Evolutionary conservation across 1,140 invertebrate species (phyloP), one percentile per base, ranked within the genome.

Genomic region (Dendroctonus ponderosae): DNA sequence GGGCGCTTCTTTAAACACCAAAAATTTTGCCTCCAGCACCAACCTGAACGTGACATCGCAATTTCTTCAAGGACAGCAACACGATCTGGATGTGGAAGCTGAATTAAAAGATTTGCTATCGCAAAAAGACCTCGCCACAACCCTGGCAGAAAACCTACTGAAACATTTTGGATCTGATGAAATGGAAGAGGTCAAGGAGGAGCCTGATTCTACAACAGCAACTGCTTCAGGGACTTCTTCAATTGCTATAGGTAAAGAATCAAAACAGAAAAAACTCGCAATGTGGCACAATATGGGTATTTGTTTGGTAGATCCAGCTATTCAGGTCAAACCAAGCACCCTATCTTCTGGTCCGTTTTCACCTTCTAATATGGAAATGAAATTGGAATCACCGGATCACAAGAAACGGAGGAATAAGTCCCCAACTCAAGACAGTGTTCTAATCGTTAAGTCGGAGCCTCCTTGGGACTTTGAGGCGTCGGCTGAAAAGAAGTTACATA

Each of bases 71-170:
- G 56, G 62, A 26, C 72, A 71, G 51, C 59, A 68, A 8, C 46
- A 69, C 15, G 62, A 75, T 54, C 58, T 71, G 38, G 83, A 81
- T 52, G 83, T 71, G 0, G 89, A 91, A 71, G 87, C 90, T 72
- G 89, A 91, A 68, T 76, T 91, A 2, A 86, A 90, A 67, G 87
- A 87, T 50, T 76, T 90, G 6, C 75, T 91, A 0, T 86, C 87
- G 0, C 87, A 90, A 71, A 89, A 89, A 71, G 89, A 90, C 72
- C 85, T 88, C 66, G 87, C 90, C 0, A 89, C 91, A 11, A 89
- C 90, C 11, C 80, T 94, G 50, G 89, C 91, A 43, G 92, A 95
- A 77, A 91, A 94, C 79, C 78, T 93, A 41, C 78, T 93, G 44
- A 92, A 92, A 76, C 89, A 92, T 65, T 91, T 92, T 74, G 87